A percentile compares a stretch with the other conserved stretches of the same genome.
These are phyloP conservation scores for Zaprionus ghesquierei DNA, from an alignment of 1,140 invertebrate species.

Conservation along the genomic window DNA sequence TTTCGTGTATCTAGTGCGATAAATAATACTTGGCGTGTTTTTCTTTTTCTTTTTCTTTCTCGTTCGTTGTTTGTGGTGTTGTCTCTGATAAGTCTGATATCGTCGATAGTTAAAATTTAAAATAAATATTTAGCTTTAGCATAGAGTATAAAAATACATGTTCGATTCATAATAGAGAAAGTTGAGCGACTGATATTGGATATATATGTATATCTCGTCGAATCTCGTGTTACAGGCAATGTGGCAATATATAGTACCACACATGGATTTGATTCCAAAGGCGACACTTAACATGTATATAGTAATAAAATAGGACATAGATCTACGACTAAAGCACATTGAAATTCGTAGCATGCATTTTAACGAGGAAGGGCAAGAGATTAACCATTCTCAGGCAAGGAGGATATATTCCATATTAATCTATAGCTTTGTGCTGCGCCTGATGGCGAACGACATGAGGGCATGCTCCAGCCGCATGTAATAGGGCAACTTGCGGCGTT, in stretches of 20 bases:
- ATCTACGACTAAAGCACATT: slow-evolving; percentile 58
- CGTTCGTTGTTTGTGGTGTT: slow-evolving; percentile 37
- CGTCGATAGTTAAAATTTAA: slow-evolving; percentile 40
- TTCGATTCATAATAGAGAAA: slow-evolving; percentile 49
- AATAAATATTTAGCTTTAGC: slow-evolving; percentile 64
- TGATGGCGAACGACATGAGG: slow-evolving; percentile 66
- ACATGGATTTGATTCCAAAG: slow-evolving; percentile 24
- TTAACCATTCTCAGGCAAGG: neutral
- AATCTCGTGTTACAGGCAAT: neutral
- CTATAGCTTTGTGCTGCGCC: slow-evolving; percentile 72
- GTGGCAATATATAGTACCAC: too few species aligned
- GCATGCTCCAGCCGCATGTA: slow-evolving; percentile 72
- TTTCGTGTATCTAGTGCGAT: slow-evolving; percentile 54
- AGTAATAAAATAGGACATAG: slow-evolving; percentile 16
- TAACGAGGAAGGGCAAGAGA: slow-evolving; percentile 49
- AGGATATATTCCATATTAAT: slow-evolving; percentile 6
- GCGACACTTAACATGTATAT: slow-evolving; percentile 46
- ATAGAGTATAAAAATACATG: slow-evolving; percentile 63
- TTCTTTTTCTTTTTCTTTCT: slow-evolving; percentile 31
- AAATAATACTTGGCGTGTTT: slow-evolving; percentile 74
- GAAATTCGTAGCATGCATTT: slow-evolving; percentile 48
- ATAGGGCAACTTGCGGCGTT: slow-evolving; percentile 58
- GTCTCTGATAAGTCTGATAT: slow-evolving; percentile 29
- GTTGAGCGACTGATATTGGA: slow-evolving; percentile 9
- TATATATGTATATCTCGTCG: neutral